Base-by-base conservation (phyloP, 2,113 vertebrate species). In the Myotis davidii region DNA sequence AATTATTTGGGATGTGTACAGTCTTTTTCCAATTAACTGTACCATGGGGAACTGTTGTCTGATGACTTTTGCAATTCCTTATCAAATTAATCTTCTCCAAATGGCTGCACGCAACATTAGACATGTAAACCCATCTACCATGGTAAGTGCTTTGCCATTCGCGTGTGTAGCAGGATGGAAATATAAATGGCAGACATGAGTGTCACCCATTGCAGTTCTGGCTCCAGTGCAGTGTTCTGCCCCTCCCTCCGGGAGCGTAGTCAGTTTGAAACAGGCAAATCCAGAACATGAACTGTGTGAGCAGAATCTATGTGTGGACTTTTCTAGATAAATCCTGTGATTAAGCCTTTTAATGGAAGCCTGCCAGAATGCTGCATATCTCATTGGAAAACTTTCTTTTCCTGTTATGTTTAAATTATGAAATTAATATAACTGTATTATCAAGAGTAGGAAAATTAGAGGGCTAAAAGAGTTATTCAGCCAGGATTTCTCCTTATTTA, bases 11-110 rank as follows among this genome's bases (percentile, higher is more conserved):
- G 48, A 37, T 70, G 10, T 29, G 32, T 42, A 52, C n/a, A 64
- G 45, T 88, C 65, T 88, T 96, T 96, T 93, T 95, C 39, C 42
- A 79, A 65, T 85, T 92, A 78, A 94, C 11, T 72, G 37, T 69
- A 67, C 64, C 21, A 34, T 16, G 64, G 76, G 69, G 37, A 88
- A 83, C 27, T 72, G 65, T 21, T 48, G 32, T 85, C 67, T 73
- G 37, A 52, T 94, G 90, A n/a, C 84, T 85, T 73, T 64, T 90
- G 23, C 52, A 78, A 56, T 96, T 94, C 0, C 0, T 90, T 85
- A 78, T 82, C 67, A 56, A 79, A 95, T 94, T 83, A 90, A 90
- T 96, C 73, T 96, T 82, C 72, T 96, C 81, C 73, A 88, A 92
- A 86, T 70, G 90, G 85, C 81, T 90, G 27, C 54, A 70, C 6